These are phyloP conservation scores for Schizopygopsis malacanthus DNA, from an alignment of 2,797 vertebrate genomes.

Conservation along the genomic window DNA sequence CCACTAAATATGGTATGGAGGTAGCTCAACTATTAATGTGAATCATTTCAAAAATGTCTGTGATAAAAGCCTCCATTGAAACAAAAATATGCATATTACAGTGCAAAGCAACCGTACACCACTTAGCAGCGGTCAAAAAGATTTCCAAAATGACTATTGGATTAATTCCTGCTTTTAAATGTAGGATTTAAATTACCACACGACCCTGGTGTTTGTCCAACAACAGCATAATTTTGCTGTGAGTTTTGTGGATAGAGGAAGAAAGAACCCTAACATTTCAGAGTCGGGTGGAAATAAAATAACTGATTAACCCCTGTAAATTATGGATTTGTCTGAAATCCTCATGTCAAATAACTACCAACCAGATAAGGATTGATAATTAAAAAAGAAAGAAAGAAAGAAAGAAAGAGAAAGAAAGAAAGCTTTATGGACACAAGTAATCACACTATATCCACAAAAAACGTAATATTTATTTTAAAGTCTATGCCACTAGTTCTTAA, in stretches of 20 bases:
- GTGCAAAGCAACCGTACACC: neutral
- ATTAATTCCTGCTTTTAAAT: slow-evolving; percentile 2
- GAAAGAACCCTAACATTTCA: neutral
- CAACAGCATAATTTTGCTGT: neutral
- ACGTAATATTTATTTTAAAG: slow-evolving; percentile 17
- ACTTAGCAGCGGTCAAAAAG: slow-evolving; percentile 9
- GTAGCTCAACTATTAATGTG: neutral
- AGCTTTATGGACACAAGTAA: neutral
- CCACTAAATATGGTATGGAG: neutral
- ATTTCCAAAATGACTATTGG: neutral
- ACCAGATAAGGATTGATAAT: neutral
- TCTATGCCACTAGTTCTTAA: neutral
- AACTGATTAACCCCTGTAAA: neutral
- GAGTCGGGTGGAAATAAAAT: neutral
- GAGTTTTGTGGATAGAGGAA: neutral
- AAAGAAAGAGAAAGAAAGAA: neutral
- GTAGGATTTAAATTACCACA: neutral
- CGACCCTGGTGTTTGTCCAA: neutral
- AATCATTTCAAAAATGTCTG: slow-evolving; percentile 8
- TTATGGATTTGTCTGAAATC: neutral
- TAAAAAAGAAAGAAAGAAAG: neutral
- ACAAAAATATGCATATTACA: neutral
- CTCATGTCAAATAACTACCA: neutral
- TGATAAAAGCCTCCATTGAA: neutral
- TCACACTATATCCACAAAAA: neutral